Evolutionary conservation across 2,888 invertebrate species (phyloP), one percentile per base, ranked within the genome.

Genomic region (Tiliacea aurago): DNA sequence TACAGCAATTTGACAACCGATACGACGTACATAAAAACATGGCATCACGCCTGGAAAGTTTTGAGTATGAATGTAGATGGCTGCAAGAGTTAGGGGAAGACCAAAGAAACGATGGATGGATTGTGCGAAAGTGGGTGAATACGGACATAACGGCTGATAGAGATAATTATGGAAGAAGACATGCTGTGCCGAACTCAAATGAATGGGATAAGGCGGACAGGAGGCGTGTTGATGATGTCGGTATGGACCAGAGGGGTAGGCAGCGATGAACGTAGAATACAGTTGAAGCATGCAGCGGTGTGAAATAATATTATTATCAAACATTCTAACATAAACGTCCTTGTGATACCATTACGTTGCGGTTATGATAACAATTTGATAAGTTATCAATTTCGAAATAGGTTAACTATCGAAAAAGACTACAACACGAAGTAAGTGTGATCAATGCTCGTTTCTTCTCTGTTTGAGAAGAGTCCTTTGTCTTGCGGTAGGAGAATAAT

Each of bases 361-460:
- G 69, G 23, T 51, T 49, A 11, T 41, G 76, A 82, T 80, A 82
- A 66, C 69, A 62, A 15, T 55, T 61, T 58, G 78, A 81, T 81
- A 81, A 61, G 47, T 2, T 73, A 81, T 78, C 78, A 67, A 61
- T 80, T 75, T 47, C 70, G 73, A 83, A 55, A 80, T 81, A 64
- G 74, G 78, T 70, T 78, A 70, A 53, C 15, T 63, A 55, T 61
- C 33, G 47, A 64, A 78, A 47, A 58, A 41, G 1, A 41, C n/a
- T 4, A 18, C 6, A 20, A 51, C 18, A 37, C 10, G 5, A 1
- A 0, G n/a, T 20, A 2, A n/a, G 20, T 3, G 4, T 28, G 28
- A 33, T 28, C 28, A 33, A 33, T 47, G 33, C 9, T 47, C 13
- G n/a, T 33, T 10, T 0, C 15, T n/a, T 47, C 10, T 15, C 4